Evolutionary conservation across 2,113 vertebrate species (phyloP).

Genomic region (Theristicus caerulescens): DNA sequence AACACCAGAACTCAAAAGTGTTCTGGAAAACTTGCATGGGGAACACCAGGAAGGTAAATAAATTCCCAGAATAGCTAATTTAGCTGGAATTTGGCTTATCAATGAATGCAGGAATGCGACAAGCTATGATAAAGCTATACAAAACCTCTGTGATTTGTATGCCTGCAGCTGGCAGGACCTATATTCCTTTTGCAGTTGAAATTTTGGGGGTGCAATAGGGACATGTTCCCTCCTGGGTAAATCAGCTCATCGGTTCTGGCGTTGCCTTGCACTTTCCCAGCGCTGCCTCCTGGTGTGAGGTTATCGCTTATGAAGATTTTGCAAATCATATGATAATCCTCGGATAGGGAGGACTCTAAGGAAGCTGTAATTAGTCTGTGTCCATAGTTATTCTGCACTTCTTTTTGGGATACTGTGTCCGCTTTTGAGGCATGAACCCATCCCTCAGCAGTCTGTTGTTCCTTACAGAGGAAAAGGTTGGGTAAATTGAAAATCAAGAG

Average conservation of each 20-base stretch:
- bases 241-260: background rate
- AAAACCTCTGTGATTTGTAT: background rate
- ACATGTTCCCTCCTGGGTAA: background rate
- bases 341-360: background rate
- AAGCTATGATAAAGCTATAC: background rate
- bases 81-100: background rate
- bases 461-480: background rate
- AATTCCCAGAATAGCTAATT: background rate
- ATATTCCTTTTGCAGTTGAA: fast-evolving
- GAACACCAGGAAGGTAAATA: background rate
- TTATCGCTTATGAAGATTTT: background rate
- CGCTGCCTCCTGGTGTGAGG: background rate
- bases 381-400: background rate
- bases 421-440: background rate
- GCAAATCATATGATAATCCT: background rate
- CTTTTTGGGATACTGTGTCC: background rate
- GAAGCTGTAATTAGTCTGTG: background rate
- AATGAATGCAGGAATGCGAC: background rate
- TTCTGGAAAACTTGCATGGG: background rate
- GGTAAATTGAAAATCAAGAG: background rate
- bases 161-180: background rate
- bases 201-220: background rate
- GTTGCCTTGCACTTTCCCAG: background rate
- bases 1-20: background rate
- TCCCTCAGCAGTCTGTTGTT: background rate